These are phyloP conservation scores for Electrona antarctica DNA, from an alignment of 2,113 vertebrate species.

Conservation along the genomic window DNA sequence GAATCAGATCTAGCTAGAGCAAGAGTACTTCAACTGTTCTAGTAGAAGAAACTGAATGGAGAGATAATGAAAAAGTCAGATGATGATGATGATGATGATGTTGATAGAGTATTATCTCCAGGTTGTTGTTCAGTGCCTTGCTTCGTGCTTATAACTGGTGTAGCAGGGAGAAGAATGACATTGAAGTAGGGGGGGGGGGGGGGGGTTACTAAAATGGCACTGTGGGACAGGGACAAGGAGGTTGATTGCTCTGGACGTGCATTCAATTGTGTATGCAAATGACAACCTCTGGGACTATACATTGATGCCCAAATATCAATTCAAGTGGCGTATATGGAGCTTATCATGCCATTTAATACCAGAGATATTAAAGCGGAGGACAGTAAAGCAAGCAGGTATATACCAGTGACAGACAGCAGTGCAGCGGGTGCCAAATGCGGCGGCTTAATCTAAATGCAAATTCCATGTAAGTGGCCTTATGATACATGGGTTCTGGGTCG, in stretches of 20 bases:
- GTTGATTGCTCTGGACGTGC: background rate
- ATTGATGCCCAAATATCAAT: background rate
- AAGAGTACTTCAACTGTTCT: background rate
- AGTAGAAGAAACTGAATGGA: background rate
- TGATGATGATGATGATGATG: background rate
- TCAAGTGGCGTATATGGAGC: background rate
- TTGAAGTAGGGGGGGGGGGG: too few relatives aligned
- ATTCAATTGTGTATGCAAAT: background rate
- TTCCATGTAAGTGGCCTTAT: slow-evolving; percentile 10
- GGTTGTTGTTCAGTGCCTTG: background rate
- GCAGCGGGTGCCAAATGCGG: background rate
- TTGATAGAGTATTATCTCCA: background rate
- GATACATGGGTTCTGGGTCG: background rate
- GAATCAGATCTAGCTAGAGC: too few relatives aligned
- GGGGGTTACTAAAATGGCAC: too few relatives aligned
- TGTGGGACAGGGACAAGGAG: too few relatives aligned
- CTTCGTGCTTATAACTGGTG: background rate
- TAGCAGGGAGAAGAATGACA: background rate
- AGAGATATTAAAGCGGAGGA: slow-evolving; percentile 1
- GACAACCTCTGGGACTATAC: background rate
- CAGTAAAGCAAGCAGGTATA: slow-evolving; percentile 2
- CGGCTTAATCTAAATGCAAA: slow-evolving; percentile 28
- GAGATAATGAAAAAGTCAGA: background rate
- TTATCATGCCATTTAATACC: slow-evolving; percentile 2
- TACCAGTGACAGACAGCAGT: background rate